phyloP scores from a whole-genome alignment of 2,797 vertebrate species.

The Tympanoctomys barrerae region DNA sequence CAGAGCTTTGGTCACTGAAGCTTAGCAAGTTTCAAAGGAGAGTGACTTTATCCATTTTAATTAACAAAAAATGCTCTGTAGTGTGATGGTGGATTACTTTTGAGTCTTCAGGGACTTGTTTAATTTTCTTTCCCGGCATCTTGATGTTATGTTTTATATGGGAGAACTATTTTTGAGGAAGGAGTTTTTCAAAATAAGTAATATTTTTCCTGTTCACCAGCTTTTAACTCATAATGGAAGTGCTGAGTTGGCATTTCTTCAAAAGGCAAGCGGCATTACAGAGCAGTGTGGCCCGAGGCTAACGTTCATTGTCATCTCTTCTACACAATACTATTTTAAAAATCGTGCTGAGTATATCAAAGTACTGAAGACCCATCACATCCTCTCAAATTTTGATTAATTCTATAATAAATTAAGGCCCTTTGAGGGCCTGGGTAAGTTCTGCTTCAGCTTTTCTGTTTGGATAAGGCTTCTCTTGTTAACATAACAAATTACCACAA shows the following conservation, averaged over 20 bases:
- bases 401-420: background rate
- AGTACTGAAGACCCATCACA: background rate
- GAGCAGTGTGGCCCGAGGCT: background rate
- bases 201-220: slow-evolving; percentile 10
- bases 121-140: background rate
- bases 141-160: background rate
- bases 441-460: background rate
- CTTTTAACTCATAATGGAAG: slow-evolving; percentile 43
- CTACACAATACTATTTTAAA: slow-evolving; percentile 10
- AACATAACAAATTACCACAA: slow-evolving; percentile 1
- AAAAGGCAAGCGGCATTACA: slow-evolving; percentile 34
- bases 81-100: background rate
- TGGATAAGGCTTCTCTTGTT: background rate
- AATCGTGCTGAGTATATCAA: background rate
- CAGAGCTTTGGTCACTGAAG: slow-evolving; percentile 29
- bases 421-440: background rate
- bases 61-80: slow-evolving; percentile 50
- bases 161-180: slow-evolving; percentile 24
- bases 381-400: background rate
- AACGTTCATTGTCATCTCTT: background rate
- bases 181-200: slow-evolving; percentile 7
- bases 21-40: slow-evolving; percentile 31
- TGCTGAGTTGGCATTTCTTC: slow-evolving; percentile 39
- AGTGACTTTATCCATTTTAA: slow-evolving; percentile 45
- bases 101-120: slow-evolving; percentile 28